Evolutionary conservation across 2,888 invertebrate genomes (phyloP), one percentile per base, ranked within the genome.

Genomic region (Hypena proboscidalis): DNA sequence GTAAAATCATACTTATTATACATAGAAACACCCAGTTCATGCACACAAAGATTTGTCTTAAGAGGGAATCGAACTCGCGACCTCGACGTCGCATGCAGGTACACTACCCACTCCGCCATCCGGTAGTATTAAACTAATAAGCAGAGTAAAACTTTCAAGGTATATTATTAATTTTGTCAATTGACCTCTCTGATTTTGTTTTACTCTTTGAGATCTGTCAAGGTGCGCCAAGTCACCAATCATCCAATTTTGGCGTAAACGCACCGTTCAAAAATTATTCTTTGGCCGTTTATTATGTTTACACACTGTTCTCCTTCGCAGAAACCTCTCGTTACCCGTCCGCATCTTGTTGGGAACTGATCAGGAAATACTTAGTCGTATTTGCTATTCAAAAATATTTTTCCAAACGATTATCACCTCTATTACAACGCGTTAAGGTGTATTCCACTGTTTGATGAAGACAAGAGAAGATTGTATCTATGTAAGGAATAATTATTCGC

Each of bases 171-270:
- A 21, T 11, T 25, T 26, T 14, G 3, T 14, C 7, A 11, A 1
- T 21, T 22, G 37, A 29, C 39, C 2, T 43, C 14, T 61, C 50
- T 61, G 3, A 2, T 10, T n/a, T 11, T 9, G 15, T 22, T 35
- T 33, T 45, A 60, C 42, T 72, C 74, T 70, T 58, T 59, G 66
- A 25, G 43, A 45, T 44, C 42, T 40, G 39, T 53, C 48, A 48
- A 39, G 57, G 46, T 59, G 50, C 58, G 59, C 54, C 68, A 67
- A 70, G 64, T 67, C 51, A 53, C 70, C 80, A 83, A 84, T 83
- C 83, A 82, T 81, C 77, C 78, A 83, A 80, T 83, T 84, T 80
- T 70, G 67, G 67, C 55, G 65, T 76, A 76, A 79, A 70, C 67
- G 70, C 42, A 65, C 47, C 62, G 37, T 60, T 61, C 64, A 69